Conservation (phyloP, 2,113 vertebrate genomes). For the Rhinichthys klamathensis region DNA sequence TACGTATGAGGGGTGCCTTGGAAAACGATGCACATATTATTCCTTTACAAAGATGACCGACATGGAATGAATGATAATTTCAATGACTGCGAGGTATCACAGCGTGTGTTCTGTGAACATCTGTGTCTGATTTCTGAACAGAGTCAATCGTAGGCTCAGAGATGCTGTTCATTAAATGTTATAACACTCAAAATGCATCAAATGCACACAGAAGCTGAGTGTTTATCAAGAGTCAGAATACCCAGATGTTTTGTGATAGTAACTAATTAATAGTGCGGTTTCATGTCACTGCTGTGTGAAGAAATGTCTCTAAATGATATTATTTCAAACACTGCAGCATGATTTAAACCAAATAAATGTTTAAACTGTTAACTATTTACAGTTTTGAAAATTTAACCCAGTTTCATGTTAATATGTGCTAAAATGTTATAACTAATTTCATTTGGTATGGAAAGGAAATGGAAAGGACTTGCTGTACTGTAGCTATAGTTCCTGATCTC, state of each 20-base stretch:
- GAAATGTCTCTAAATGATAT: background rate
- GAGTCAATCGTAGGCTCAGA: background rate
- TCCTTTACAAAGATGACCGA: background rate
- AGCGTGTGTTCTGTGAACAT: slow-evolving; percentile 7
- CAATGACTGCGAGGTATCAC: background rate
- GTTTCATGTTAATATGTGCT: background rate
- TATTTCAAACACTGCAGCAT: background rate
- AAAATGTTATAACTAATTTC: background rate
- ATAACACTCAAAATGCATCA: background rate
- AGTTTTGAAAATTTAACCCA: background rate
- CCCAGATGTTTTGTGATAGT: background rate
- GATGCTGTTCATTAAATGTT: slow-evolving; percentile 2
- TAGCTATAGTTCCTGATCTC: too few relatives aligned
- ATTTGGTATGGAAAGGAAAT: background rate
- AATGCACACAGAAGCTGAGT: slow-evolving; percentile 1
- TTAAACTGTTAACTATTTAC: background rate
- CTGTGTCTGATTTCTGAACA: slow-evolving; percentile 20
- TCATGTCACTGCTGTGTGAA: background rate
- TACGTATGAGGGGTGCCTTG: background rate
- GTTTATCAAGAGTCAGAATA: background rate
- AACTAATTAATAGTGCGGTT: background rate
- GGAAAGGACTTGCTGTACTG: background rate
- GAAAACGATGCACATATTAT: background rate
- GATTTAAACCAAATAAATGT: background rate
- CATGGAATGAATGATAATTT: background rate